A percentile compares a stretch with the other conserved stretches of the same genome.
Evolutionary conservation across 2,797 vertebrate species (phyloP).

Genomic region (Falco cherrug): DNA sequence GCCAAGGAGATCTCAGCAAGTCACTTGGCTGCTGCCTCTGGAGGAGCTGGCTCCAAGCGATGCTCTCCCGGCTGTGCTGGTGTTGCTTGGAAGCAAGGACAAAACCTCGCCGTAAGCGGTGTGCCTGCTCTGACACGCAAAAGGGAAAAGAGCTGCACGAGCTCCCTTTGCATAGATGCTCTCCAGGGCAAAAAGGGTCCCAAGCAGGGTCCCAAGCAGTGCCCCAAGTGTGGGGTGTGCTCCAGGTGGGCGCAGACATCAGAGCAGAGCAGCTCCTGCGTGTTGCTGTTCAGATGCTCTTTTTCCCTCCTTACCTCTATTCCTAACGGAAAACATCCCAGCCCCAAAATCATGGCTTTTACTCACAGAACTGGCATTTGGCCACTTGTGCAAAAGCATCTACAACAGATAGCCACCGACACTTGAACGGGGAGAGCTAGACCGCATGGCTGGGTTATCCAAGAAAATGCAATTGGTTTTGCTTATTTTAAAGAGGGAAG

Average conservation of each 20-base stretch:
- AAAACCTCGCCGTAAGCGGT: accelerated
- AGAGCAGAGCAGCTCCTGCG: neutral
- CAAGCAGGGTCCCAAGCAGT: neutral
- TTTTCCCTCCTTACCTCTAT: neutral
- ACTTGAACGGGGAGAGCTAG: neutral
- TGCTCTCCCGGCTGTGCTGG: neutral
- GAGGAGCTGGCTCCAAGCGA: neutral
- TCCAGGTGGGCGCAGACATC: neutral
- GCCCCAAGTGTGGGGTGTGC: neutral
- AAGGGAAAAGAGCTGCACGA: neutral
- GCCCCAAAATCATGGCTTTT: neutral
- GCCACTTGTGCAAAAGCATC: neutral
- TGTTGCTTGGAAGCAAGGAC: neutral
- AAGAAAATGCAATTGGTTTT: conserved; percentile 29
- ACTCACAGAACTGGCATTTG: neutral
- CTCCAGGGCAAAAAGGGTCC: neutral
- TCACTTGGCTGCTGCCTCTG: neutral
- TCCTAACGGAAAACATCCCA: neutral
- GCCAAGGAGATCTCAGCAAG: neutral
- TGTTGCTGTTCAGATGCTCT: neutral
- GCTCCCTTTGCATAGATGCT: neutral
- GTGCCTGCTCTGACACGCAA: neutral
- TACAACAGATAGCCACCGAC: neutral
- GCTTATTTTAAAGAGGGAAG: neutral
- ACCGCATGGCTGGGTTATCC: neutral